These are phyloP conservation scores for Leptestheria dahalacensis DNA, from an alignment of 1,140 invertebrate species.

Conservation along the genomic window DNA sequence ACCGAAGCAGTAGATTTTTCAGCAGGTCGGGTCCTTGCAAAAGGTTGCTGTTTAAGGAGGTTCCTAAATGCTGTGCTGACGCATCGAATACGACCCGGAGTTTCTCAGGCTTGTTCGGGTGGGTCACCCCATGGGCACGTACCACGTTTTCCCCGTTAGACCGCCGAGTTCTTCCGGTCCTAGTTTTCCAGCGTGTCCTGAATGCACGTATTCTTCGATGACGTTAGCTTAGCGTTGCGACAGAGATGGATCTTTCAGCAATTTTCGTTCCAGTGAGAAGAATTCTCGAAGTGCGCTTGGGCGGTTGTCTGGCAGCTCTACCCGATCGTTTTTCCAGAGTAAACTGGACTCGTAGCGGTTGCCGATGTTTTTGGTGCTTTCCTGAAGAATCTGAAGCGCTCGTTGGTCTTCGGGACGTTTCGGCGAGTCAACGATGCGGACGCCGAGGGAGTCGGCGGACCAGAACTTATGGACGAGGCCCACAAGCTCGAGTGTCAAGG, in stretches of 20 bases:
- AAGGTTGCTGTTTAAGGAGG: constrained; percentile 13
- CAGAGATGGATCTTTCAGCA: constrained; percentile 9
- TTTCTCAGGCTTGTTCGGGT: constrained; percentile 21
- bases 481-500: too few relatives aligned
- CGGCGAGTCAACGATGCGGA: not conserved
- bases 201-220: constrained; percentile 2
- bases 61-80: constrained; percentile 2
- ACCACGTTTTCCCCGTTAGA: constrained; percentile 20
- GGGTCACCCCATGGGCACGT: constrained; percentile 9
- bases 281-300: constrained; percentile 5
- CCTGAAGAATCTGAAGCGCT: not conserved
- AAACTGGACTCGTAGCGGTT: constrained; percentile 16
- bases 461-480: not conserved
- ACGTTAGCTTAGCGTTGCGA: not conserved
- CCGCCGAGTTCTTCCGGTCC: not conserved
- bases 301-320: constrained; percentile 11
- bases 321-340: constrained; percentile 16
- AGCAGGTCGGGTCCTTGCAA: constrained; percentile 16
- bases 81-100: constrained; percentile 16
- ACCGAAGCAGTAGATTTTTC: constrained; percentile 4
- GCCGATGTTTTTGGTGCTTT: constrained; percentile 4
- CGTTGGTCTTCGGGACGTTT: not conserved
- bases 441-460: not conserved
- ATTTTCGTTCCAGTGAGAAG: constrained; percentile 11
- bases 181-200: constrained; percentile 7